phyloP scores from a whole-genome alignment of 2,113 vertebrate species.

The Patagioenas fasciata region DNA sequence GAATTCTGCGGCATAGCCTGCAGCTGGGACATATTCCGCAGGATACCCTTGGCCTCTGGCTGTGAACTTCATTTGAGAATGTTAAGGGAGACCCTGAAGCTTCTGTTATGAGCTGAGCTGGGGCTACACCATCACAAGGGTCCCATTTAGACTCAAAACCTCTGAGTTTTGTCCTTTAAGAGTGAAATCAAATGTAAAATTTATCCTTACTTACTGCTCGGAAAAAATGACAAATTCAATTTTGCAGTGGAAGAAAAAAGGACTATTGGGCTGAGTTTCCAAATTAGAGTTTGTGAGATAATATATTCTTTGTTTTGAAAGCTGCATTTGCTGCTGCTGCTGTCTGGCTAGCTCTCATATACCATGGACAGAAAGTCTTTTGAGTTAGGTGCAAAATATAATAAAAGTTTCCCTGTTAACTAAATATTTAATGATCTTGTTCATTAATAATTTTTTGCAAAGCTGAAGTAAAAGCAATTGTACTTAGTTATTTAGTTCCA shows the following conservation, averaged over 20 bases:
- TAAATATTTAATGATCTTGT: not conserved
- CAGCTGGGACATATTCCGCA: not conserved
- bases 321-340: not conserved
- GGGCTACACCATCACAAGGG: not conserved
- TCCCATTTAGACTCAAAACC: not conserved
- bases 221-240: not conserved
- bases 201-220: not conserved
- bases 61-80: not conserved
- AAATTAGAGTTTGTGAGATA: not conserved
- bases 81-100: not conserved
- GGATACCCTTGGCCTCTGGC: not conserved
- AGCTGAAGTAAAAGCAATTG: not conserved
- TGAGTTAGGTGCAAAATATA: not conserved
- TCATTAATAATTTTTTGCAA: not conserved
- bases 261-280: not conserved
- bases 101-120: not conserved
- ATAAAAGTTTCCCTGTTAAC: not conserved
- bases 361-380: not conserved
- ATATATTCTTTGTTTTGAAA: not conserved
- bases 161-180: not conserved
- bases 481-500: conserved; percentile 24
- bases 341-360: not conserved
- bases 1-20: not conserved
- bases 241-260: not conserved
- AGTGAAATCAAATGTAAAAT: not conserved